Evolutionary conservation across 2,113 vertebrate species (phyloP).

Genomic region (Delphinapterus leucas): DNA sequence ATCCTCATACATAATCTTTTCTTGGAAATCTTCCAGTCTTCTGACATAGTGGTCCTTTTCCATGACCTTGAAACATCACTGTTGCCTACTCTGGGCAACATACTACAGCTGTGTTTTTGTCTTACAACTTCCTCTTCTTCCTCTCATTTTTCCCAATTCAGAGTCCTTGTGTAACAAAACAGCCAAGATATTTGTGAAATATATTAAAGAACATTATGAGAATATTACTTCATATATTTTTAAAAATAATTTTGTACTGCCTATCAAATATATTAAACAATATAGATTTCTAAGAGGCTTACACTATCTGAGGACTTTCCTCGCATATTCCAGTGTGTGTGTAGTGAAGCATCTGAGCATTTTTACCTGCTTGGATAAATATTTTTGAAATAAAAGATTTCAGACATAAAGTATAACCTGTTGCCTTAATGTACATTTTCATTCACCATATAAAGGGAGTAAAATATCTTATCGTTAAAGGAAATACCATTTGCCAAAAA

Average conservation of each 20-base stretch:
- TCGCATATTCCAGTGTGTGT: background rate
- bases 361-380: background rate
- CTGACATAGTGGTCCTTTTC: background rate
- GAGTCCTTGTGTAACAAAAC: background rate
- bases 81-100: background rate
- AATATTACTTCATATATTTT: background rate
- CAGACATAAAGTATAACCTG: background rate
- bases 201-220: background rate
- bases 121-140: background rate
- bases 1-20: background rate
- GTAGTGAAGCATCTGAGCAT: background rate
- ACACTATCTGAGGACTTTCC: background rate
- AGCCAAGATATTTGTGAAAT: background rate
- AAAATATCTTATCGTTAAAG: background rate
- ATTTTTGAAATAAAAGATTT: slow-evolving; percentile 23
- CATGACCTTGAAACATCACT: background rate
- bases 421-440: background rate
- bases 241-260: background rate
- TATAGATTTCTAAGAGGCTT: background rate
- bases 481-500: slow-evolving; percentile 66
- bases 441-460: background rate
- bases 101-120: background rate
- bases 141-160: background rate
- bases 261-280: background rate
- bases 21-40: background rate